Base-by-base conservation (phyloP, 2,888 invertebrate species). In the Dynastes grantii region DNA sequence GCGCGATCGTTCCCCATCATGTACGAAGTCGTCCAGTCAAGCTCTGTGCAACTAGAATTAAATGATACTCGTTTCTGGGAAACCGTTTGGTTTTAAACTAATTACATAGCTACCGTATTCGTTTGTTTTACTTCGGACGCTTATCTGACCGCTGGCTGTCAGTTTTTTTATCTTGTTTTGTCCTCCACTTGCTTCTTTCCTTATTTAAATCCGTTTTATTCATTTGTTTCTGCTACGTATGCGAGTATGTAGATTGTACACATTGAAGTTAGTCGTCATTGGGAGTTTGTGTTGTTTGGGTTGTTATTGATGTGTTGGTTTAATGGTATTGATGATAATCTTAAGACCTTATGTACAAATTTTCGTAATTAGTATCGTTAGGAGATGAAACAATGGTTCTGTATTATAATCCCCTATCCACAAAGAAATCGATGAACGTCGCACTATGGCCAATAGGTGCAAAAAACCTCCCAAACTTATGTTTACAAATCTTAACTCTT, bases 41-140 rank as follows among this genome's bases (percentile, higher is more conserved):
- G 55, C 40, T 40, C 76, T 80, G 80, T 79, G n/a, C 80, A 78
- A 64, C 51, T 80, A 78, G 81, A 81, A 80, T 80, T 81, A 80
- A 81, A 78, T 80, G 80, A 78, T 79, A 81, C 81, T 68, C 80
- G 79, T 83, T 83, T 64, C 81, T 81, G 76, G 80, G 82, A 82
- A 83, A 82, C 79, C 79, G 80, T 83, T 79, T 63, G 80, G 82
- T 82, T 83, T 83, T 82, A 83, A 83, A 83, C 83, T 83, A 83
- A 83, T 83, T 83, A 83, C 80, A 76, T 75, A 49, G 82, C 83
- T 83, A 83, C 83, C 80, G 83, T 82, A 79, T 80, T 82, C 76
- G 76, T 76, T 76, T 76, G 76, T 76, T 63, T 76, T 76, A 27
- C 76, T 45, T 63, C 76, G 76, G 27, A 86, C 51, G 49, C 68